Evolutionary conservation across 1,140 invertebrate species (phyloP), one percentile per base, ranked within the genome.

Genomic region (Lethrus apterus): DNA sequence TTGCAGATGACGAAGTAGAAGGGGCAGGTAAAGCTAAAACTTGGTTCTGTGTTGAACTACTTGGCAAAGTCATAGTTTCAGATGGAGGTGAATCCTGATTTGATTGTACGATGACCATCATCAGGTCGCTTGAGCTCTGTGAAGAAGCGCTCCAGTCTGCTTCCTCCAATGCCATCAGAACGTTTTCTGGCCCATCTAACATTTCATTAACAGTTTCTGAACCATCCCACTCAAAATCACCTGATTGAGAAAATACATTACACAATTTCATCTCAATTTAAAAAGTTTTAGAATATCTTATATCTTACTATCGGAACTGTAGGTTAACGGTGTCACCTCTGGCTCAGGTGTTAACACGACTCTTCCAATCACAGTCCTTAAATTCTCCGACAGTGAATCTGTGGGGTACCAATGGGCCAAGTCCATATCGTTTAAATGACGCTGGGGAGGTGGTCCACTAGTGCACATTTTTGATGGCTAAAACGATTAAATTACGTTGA

Each of bases 331-430:
- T 2, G 69, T 66, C 8, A 71, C 66, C 44, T 73, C 70, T 15
- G 73, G 72, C 51, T 79, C 74, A 56, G 79, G 67, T 2, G 70
- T 75, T 26, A 73, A 70, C 3, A 75, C 72, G 18, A 89, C 76
- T 53, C 77, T 73, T 23, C 73, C 70, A 40, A 93, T 78, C 4
- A 80, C 68, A 11, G 83, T 83, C 40, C 82, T 72, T 9, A 92
- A 71, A 75, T 93, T 94, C 56, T 84, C 80, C 26, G 81, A 79
- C 19, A 93, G 72, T 62, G 79, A 80, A 59, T 88, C 81, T 10
- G 78, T 80, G 24, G 79, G 71, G 70, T 84, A 93, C 79, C 85
- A 91, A 44, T 79, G 75, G 19, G 68, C 62, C 30, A 86, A 71
- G 54, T 86, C 76, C 57, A 81, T 73, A 59, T 86, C 81, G 77